A percentile compares a stretch with the other conserved stretches of the same genome.
Evolutionary conservation across 2,113 vertebrate genomes (phyloP).

Genomic region (Labeo catla): DNA sequence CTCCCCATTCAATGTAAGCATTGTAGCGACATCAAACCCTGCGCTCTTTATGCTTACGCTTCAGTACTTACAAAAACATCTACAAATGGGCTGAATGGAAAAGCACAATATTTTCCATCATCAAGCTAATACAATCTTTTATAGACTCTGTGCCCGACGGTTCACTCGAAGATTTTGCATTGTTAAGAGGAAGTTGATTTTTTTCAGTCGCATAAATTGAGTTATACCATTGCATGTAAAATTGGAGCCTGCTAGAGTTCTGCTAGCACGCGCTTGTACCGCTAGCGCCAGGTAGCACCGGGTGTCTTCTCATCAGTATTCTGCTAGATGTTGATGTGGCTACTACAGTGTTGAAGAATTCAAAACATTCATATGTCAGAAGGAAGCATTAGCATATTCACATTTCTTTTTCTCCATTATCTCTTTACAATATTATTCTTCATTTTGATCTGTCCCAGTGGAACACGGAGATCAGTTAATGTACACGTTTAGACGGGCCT

Average conservation of each 20-base stretch:
- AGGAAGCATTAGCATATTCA: slow-evolving; percentile 39
- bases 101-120: slow-evolving; percentile 60
- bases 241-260: slow-evolving; percentile 41
- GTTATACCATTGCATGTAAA: slow-evolving; percentile 59
- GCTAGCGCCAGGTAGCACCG: not conserved
- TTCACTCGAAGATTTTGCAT: slow-evolving; percentile 61
- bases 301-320: not conserved
- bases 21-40: slow-evolving; percentile 63
- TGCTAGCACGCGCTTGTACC: not conserved
- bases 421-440: slow-evolving; percentile 57
- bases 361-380: slow-evolving; percentile 45
- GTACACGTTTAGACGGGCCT: slow-evolving; percentile 47
- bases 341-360: slow-evolving; percentile 13
- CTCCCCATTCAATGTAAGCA: slow-evolving; percentile 52
- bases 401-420: slow-evolving; percentile 50
- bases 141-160: slow-evolving; percentile 65
- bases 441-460: slow-evolving; percentile 52
- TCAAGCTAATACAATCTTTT: slow-evolving; percentile 62
- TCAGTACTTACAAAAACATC: slow-evolving; percentile 54
- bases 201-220: slow-evolving; percentile 56
- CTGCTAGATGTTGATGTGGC: slow-evolving; percentile 15
- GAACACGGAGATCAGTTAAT: slow-evolving; percentile 46
- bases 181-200: slow-evolving; percentile 63
- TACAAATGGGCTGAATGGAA: slow-evolving; percentile 39
- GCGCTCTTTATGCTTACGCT: slow-evolving; percentile 63